Evolutionary conservation across 2,888 invertebrate genomes (phyloP).

Genomic region (Drosophila affinis): DNA sequence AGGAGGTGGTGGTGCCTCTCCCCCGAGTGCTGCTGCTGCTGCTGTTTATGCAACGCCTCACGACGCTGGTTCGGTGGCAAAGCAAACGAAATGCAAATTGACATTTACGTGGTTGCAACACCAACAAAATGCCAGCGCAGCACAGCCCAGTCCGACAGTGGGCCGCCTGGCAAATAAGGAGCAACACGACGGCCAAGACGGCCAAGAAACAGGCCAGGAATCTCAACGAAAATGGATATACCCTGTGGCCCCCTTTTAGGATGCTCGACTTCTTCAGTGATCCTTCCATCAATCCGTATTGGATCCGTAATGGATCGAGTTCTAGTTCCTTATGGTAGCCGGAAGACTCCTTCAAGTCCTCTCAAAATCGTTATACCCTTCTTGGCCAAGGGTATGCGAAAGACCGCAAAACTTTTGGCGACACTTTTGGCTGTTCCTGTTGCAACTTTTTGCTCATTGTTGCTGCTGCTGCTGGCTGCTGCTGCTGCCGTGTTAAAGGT

Average conservation of each 20-base stretch:
- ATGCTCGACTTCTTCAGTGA: not conserved
- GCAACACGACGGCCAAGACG: conserved; percentile 66
- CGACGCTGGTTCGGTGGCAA: conserved; percentile 44
- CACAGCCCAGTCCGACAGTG: conserved; percentile 26
- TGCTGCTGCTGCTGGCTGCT: not conserved
- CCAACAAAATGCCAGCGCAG: conserved; percentile 37
- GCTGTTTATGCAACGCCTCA: conserved; percentile 78
- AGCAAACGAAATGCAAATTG: conserved; percentile 73
- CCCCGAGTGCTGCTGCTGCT: conserved; percentile 37
- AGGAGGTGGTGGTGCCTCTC: conserved; percentile 1
- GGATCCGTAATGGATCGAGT: not conserved
- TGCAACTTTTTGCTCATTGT: conserved; percentile 1
- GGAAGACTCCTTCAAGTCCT: not conserved
- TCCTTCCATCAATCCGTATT: not conserved
- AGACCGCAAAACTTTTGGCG: conserved; percentile 54
- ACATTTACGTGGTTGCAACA: conserved; percentile 78
- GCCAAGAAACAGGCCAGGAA: conserved; percentile 30
- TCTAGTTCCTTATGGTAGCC: not conserved
- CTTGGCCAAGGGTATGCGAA: not conserved
- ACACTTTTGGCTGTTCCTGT: conserved; percentile 55
- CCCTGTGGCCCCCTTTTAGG: not conserved
- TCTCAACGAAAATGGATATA: not conserved
- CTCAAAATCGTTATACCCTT: not conserved
- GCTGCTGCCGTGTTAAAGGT: conserved; percentile 68
- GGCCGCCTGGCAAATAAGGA: conserved; percentile 73